Evolutionary conservation across 92 coral and sea anemone species (phyloP).

Genomic region (Heteractis magnifica): DNA sequence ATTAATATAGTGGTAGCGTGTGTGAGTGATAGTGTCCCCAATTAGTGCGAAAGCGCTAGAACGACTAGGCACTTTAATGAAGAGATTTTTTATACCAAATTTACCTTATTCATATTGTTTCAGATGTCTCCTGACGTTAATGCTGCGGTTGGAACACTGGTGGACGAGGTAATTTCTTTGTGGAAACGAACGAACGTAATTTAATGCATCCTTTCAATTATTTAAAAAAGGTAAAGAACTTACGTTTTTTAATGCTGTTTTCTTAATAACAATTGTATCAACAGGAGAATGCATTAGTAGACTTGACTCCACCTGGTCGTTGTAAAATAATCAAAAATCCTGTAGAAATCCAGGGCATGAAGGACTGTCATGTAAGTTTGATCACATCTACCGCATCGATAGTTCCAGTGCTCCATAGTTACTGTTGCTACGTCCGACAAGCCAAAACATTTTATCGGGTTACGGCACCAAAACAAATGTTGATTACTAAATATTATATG

Average conservation of each 20-base stretch:
- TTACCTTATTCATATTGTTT: background rate
- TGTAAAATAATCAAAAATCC: constrained; percentile 74
- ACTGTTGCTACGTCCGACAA: too few relatives aligned
- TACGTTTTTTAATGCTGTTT: constrained; percentile 25
- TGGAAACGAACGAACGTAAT: too few relatives aligned
- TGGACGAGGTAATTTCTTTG: constrained; percentile 8
- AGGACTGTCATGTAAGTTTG: constrained; percentile 71
- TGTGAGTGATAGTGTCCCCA: too few relatives aligned
- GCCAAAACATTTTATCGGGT: too few relatives aligned
- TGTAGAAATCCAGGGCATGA: constrained; percentile 75
- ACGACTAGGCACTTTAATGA: too few relatives aligned
- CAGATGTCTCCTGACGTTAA: constrained; percentile 28
- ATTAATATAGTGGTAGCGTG: too few relatives aligned
- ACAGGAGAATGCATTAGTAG: constrained; percentile 42
- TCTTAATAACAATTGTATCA: constrained; percentile 3
- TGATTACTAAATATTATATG: too few relatives aligned
- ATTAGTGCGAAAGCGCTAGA: too few relatives aligned
- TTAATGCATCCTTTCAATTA: too few relatives aligned
- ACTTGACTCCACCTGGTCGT: constrained; percentile 68
- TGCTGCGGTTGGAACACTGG: constrained; percentile 17
- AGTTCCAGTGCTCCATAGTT: too few relatives aligned
- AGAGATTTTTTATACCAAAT: background rate
- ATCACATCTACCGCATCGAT: background rate
- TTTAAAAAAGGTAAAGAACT: too few relatives aligned
- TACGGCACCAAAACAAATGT: too few relatives aligned